Evolutionary conservation across 2,888 invertebrate species (phyloP).

Genomic region (Polia nebulosa): DNA sequence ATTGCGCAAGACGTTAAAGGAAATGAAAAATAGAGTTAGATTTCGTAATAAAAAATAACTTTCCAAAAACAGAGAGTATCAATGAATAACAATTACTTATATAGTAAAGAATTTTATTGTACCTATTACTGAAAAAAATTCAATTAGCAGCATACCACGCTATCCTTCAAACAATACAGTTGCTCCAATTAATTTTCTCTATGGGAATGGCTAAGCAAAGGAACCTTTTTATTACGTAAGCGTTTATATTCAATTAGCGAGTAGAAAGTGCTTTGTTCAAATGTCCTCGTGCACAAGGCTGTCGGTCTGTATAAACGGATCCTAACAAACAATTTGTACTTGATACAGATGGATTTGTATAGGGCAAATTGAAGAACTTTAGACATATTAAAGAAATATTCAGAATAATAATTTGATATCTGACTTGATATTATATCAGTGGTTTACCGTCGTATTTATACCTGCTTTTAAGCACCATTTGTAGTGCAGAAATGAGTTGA

Average conservation of each 20-base stretch:
- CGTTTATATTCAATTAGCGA: conserved; percentile 43
- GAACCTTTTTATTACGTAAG: conserved; percentile 45
- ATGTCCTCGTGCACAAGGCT: conserved; percentile 48
- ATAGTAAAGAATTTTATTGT: background rate
- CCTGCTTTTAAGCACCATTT: too few species aligned
- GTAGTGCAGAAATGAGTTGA: too few species aligned
- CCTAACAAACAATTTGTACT: conserved; percentile 18
- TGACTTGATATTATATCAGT: too few species aligned
- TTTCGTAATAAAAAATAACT: background rate
- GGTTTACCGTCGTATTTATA: too few species aligned
- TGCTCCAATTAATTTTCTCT: conserved; percentile 38
- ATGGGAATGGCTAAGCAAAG: conserved; percentile 22
- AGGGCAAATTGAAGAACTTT: background rate
- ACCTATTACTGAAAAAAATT: background rate
- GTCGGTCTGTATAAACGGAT: conserved; percentile 23
- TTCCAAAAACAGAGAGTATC: background rate
- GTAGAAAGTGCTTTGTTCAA: conserved; percentile 53
- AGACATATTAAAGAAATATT: background rate
- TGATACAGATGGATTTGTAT: background rate
- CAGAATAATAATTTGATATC: too few species aligned
- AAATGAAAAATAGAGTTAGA: background rate
- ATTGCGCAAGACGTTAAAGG: background rate
- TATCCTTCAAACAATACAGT: conserved; percentile 18
- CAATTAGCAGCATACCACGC: background rate
- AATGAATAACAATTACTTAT: background rate